A percentile compares a stretch with the other conserved stretches of the same genome.
Evolutionary conservation across 1,140 invertebrate genomes (phyloP).

Genomic region (Anoplophora glabripennis): DNA sequence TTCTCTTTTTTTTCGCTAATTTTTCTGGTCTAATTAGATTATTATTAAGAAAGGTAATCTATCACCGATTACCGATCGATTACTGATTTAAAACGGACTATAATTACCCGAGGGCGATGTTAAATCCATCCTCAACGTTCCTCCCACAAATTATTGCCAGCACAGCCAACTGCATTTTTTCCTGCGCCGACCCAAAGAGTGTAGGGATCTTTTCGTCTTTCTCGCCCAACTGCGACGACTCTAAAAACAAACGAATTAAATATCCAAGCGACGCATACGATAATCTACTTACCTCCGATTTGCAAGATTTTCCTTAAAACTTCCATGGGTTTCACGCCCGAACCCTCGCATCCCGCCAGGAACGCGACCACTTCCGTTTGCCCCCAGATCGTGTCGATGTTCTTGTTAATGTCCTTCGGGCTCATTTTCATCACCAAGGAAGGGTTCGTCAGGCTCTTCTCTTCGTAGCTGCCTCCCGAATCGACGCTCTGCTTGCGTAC

Average conservation of each 20-base stretch:
- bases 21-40: too few relatives aligned
- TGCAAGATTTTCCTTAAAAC: constrained; percentile 15
- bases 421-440: constrained; percentile 62
- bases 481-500: constrained; percentile 28
- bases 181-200: constrained; percentile 63
- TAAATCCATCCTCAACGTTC: constrained; percentile 66
- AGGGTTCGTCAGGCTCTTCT: constrained; percentile 44
- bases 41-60: too few relatives aligned
- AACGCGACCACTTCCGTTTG: constrained; percentile 70
- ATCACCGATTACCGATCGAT: too few relatives aligned
- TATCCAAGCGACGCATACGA: not conserved
- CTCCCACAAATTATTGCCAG: constrained; percentile 61
- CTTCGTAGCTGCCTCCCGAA: constrained; percentile 49
- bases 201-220: constrained; percentile 54
- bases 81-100: too few relatives aligned
- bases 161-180: constrained; percentile 65
- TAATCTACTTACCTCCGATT: constrained; percentile 13
- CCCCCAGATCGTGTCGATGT: constrained; percentile 66
- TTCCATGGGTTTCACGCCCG: constrained; percentile 22
- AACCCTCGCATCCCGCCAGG: constrained; percentile 58
- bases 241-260: not conserved
- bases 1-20: too few relatives aligned
- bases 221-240: not conserved
- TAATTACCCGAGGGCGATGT: constrained; percentile 63
- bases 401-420: constrained; percentile 62